A percentile compares a stretch with the other conserved stretches of the same genome.
Conservation (phyloP, 2,797 vertebrate species). For the Coregonus ussuriensis region DNA sequence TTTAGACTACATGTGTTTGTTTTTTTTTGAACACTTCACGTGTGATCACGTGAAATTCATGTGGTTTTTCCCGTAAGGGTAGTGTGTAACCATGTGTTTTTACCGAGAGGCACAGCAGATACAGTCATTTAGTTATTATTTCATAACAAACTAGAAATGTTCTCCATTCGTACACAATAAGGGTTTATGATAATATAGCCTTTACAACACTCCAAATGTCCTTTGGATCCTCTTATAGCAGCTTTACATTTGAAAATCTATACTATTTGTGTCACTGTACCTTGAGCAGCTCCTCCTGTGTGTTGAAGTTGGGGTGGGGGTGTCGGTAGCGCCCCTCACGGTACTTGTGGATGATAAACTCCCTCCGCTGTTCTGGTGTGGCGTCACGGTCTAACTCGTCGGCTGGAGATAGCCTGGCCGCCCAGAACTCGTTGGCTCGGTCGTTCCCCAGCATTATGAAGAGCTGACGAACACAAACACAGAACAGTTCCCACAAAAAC, state of each 20-base stretch:
- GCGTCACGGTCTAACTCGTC: constrained; percentile 83
- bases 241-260: not conserved
- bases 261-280: constrained; percentile 59
- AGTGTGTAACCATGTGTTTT: too few species aligned
- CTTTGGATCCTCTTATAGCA: constrained; percentile 13
- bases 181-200: too few species aligned
- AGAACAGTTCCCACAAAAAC: constrained; percentile 7
- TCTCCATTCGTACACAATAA: too few species aligned
- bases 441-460: constrained; percentile 96
- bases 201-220: too few species aligned
- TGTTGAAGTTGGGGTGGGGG: constrained; percentile 77
- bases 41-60: too few species aligned
- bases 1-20: too few species aligned
- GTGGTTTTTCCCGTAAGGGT: too few species aligned
- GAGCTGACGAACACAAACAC: constrained; percentile 73
- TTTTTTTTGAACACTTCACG: too few species aligned
- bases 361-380: constrained; percentile 78
- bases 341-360: constrained; percentile 90
- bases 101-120: too few species aligned
- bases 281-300: constrained; percentile 90
- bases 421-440: constrained; percentile 93
- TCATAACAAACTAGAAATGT: too few species aligned
- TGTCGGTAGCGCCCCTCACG: constrained; percentile 84
- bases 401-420: constrained; percentile 57
- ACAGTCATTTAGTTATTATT: too few species aligned